These are phyloP conservation scores for Amphibalanus amphitrite DNA, from an alignment of 1,140 invertebrate species.

Conservation along the genomic window DNA sequence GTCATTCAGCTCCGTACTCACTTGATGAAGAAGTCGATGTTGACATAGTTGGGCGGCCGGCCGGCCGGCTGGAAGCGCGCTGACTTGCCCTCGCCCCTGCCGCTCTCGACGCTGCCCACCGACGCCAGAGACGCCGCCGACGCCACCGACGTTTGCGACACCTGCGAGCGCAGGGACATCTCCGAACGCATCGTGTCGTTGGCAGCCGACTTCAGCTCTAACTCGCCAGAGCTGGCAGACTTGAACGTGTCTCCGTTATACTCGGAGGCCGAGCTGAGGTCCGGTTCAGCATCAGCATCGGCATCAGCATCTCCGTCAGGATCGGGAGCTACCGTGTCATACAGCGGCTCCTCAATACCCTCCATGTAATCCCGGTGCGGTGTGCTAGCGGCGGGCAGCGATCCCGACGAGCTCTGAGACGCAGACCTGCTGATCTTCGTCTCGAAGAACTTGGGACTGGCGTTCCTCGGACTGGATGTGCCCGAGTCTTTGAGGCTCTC, in stretches of 20 bases:
- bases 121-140: conserved; percentile 9
- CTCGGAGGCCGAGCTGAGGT: conserved; percentile 36
- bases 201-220: conserved; percentile 24
- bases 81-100: conserved; percentile 20
- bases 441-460: conserved; percentile 8
- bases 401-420: background rate
- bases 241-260: conserved; percentile 17
- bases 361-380: background rate
- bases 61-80: conserved; percentile 21
- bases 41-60: conserved; percentile 21
- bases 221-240: conserved; percentile 14
- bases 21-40: conserved; percentile 21
- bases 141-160: conserved; percentile 5
- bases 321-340: conserved; percentile 61
- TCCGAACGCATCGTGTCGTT: conserved; percentile 22
- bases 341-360: conserved; percentile 45
- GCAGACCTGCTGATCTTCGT: background rate
- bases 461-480: conserved; percentile 4
- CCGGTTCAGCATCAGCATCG: conserved; percentile 32
- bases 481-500: conserved; percentile 3
- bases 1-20: too few species aligned
- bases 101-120: conserved; percentile 17
- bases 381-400: background rate
- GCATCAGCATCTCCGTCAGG: conserved; percentile 53
- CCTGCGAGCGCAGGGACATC: conserved; percentile 22